Evolutionary conservation across 2,113 vertebrate genomes (phyloP).

Genomic region (Coturnix japonica): DNA sequence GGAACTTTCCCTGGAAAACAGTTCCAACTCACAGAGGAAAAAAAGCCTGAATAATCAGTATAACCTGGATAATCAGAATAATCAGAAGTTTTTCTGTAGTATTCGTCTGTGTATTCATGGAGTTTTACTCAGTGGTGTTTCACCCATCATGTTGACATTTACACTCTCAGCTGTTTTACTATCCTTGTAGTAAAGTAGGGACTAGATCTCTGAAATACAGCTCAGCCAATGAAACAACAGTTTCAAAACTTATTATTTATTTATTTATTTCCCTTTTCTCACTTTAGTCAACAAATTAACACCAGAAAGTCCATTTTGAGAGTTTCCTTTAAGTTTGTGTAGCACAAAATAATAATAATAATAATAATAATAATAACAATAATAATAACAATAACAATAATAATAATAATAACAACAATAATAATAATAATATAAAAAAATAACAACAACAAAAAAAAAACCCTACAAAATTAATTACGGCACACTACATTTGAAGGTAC

Average conservation of each 20-base stretch:
- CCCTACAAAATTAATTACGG: not conserved
- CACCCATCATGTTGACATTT: slow-evolving; percentile 43
- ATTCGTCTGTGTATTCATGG: slow-evolving; percentile 58
- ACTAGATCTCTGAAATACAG: slow-evolving; percentile 40
- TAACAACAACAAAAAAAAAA: too few species aligned
- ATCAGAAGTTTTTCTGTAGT: slow-evolving; percentile 41
- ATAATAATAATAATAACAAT: too few species aligned
- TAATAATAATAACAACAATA: not conserved
- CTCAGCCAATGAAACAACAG: slow-evolving; percentile 25
- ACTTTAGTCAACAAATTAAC: not conserved
- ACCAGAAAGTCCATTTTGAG: not conserved
- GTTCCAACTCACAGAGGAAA: not conserved
- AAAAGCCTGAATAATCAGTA: slow-evolving; percentile 46
- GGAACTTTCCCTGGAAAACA: not conserved
- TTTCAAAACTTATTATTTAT: slow-evolving; percentile 16
- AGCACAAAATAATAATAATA: not conserved
- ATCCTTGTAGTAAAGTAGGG: slow-evolving; percentile 45
- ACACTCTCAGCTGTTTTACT: slow-evolving; percentile 44
- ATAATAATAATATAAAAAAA: not conserved
- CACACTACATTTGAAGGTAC: not conserved
- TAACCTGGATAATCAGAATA: slow-evolving; percentile 46
- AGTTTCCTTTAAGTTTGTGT: not conserved
- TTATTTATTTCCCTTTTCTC: not conserved
- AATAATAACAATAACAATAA: too few species aligned
- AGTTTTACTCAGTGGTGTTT: slow-evolving; percentile 57